phyloP scores from a whole-genome alignment of 2,888 invertebrate genomes.

The Acanthacorydalis orientalis region DNA sequence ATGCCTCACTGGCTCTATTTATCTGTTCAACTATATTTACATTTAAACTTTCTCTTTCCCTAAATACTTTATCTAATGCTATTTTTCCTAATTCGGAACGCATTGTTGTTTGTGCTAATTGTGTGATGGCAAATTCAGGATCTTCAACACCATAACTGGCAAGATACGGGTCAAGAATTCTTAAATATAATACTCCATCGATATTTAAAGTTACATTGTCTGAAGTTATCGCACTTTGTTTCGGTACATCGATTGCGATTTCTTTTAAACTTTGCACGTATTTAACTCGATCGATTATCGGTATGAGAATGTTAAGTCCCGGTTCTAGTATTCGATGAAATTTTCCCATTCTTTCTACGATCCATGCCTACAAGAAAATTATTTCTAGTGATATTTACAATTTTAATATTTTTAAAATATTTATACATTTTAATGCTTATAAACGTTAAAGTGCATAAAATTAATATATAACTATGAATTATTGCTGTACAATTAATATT shows the following conservation, averaged over 20 bases:
- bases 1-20: constrained; percentile 94
- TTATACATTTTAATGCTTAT: too few species aligned
- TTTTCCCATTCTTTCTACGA: constrained; percentile 96
- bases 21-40: constrained; percentile 88
- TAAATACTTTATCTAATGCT: constrained; percentile 87
- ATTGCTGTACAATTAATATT: too few species aligned
- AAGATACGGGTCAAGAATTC: constrained; percentile 85
- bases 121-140: constrained; percentile 97
- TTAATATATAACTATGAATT: too few species aligned
- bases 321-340: constrained; percentile 87
- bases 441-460: too few species aligned
- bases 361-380: constrained; percentile 65
- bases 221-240: constrained; percentile 94
- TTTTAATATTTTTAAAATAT: constrained; percentile 1
- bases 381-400: not conserved
- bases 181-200: constrained; percentile 91
- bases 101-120: constrained; percentile 99
- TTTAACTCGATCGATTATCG: constrained; percentile 80
- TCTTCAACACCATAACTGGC: constrained; percentile 97
- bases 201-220: constrained; percentile 95
- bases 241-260: constrained; percentile 97
- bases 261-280: constrained; percentile 98
- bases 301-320: constrained; percentile 82
- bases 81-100: constrained; percentile 97
- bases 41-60: constrained; percentile 91